Percentiles rank a stretch among this genome's conserved stretches.
Conservation (phyloP, 2,888 invertebrate genomes). For the Catocala fraxini region DNA sequence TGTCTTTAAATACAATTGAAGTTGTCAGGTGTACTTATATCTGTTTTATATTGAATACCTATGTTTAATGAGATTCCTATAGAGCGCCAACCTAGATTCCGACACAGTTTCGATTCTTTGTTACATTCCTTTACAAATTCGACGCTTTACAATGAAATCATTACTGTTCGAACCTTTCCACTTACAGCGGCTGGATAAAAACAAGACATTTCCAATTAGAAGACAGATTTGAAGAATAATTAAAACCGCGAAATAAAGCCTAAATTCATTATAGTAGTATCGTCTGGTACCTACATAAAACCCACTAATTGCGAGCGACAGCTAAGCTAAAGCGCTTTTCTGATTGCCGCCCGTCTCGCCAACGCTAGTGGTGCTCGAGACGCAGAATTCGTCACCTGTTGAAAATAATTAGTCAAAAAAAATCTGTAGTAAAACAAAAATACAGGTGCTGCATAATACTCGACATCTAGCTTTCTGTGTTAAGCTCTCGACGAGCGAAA, state of each 20-base stretch:
- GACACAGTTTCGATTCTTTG: background rate
- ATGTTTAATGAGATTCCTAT: too few species aligned
- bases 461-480: conserved; percentile 76
- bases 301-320: conserved; percentile 81
- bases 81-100: too few species aligned
- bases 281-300: conserved; percentile 62
- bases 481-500: conserved; percentile 73
- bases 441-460: conserved; percentile 76
- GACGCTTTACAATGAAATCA: background rate
- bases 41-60: too few species aligned
- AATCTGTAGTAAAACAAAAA: conserved; percentile 84
- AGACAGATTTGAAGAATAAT: conserved; percentile 29
- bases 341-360: conserved; percentile 75
- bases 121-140: background rate
- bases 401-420: conserved; percentile 88
- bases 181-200: conserved; percentile 1
- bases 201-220: conserved; percentile 23
- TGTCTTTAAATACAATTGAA: too few species aligned
- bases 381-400: conserved; percentile 86
- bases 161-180: background rate
- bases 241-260: conserved; percentile 39
- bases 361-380: conserved; percentile 79
- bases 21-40: too few species aligned
- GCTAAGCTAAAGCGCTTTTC: conserved; percentile 75
- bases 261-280: conserved; percentile 51